phyloP scores from a whole-genome alignment of 2,113 vertebrate genomes.

The Salvelinus alpinus region DNA sequence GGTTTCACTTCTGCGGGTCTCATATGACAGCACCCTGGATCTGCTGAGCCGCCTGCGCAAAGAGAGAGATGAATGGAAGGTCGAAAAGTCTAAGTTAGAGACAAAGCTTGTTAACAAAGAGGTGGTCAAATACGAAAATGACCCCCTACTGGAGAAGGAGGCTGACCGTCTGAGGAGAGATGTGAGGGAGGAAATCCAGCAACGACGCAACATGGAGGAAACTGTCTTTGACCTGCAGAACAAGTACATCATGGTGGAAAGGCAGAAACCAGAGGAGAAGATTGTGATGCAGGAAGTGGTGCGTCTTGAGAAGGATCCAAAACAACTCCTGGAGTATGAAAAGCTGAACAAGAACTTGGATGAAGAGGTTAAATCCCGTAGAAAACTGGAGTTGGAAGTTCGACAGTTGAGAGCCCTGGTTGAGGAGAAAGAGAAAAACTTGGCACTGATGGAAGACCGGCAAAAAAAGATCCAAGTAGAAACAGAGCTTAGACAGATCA shows the following conservation, averaged over 20 bases:
- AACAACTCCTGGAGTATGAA: conserved; percentile 81
- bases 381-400: conserved; percentile 85
- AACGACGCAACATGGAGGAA: conserved; percentile 82
- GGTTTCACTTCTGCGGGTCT: conserved; percentile 79
- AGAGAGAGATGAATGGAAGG: conserved; percentile 85
- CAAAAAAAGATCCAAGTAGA: conserved; percentile 85
- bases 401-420: conserved; percentile 77
- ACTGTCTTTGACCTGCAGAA: conserved; percentile 85
- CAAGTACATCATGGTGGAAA: conserved; percentile 85
- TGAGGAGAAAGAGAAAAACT: conserved; percentile 79
- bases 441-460: conserved; percentile 83
- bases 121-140: conserved; percentile 86
- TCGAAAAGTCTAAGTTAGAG: conserved; percentile 87
- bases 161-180: conserved; percentile 81
- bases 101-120: conserved; percentile 87
- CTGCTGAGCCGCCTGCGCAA: conserved; percentile 81
- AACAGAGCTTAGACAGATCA: conserved; percentile 86
- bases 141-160: conserved; percentile 91
- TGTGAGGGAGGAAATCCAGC: conserved; percentile 80
- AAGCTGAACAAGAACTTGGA: conserved; percentile 82
- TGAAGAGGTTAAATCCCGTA: conserved; percentile 78
- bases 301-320: conserved; percentile 85
- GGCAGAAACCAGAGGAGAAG: conserved; percentile 89
- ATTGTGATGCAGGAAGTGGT: conserved; percentile 84
- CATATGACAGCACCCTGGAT: conserved; percentile 74